Percentiles rank a stretch among this genome's conserved stretches.
Conservation (phyloP, 2,797 vertebrate genomes). For the Bradypus variegatus region DNA sequence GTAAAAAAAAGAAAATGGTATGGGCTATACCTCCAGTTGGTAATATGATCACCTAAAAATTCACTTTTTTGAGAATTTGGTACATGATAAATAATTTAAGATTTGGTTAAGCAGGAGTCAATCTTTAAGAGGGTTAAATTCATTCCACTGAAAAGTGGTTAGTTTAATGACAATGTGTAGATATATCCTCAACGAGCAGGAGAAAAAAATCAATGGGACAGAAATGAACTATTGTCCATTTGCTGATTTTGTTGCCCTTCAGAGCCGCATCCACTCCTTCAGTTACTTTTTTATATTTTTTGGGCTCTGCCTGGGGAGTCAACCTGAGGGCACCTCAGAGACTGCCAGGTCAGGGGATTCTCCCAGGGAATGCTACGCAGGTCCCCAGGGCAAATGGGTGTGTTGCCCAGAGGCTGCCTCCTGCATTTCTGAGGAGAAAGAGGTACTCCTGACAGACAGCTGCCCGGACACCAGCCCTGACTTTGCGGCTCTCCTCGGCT, state of each 20-base stretch:
- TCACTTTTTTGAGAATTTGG: neutral
- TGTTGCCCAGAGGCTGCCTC: neutral
- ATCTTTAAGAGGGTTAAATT: constrained; percentile 20
- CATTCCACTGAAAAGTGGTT: neutral
- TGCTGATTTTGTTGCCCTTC: constrained; percentile 50
- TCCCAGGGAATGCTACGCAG: too few species aligned
- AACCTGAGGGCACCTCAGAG: neutral
- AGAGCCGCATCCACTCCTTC: neutral
- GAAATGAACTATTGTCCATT: constrained; percentile 55
- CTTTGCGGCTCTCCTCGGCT: neutral
- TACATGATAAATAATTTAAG: neutral
- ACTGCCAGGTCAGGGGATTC: neutral
- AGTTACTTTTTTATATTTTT: neutral
- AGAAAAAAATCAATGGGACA: constrained; percentile 41
- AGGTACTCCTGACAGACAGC: accelerated
- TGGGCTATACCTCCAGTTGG: neutral
- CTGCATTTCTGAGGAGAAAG: neutral
- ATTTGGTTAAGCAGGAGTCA: neutral
- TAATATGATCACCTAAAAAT: neutral
- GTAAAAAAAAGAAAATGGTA: neutral
- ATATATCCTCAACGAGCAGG: constrained; percentile 31
- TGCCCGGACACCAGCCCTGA: accelerated
- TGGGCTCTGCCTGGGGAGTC: neutral
- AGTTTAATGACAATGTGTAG: neutral
- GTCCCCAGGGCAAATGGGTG: neutral